Base-by-base conservation (phyloP, 2,797 vertebrate genomes). In the Nannoperca australis region DNA sequence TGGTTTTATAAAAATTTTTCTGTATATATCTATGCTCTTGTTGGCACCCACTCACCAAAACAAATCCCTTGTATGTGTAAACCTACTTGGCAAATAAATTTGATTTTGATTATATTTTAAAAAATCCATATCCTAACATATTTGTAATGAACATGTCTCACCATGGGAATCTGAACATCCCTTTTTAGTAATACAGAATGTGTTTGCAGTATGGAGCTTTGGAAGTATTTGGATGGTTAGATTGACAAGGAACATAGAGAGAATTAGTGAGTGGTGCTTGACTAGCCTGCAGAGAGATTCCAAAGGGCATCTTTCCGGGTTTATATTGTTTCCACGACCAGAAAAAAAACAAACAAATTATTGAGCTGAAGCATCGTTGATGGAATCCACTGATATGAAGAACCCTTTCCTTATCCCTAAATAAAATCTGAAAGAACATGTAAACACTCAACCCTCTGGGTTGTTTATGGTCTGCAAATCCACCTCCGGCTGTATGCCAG, bases 241-340 rank as follows among this genome's bases (percentile, higher is more conserved):
- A 81, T 56, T 76, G n/a, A 65, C 71, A 42, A 30, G 42, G 17
- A 78, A 62, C 30, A 75, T 30, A 4, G 7, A 5, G 42, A 34
- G 59, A 32, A 71, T 76, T 40, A 60, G 64, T n/a, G 59, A 60
- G 27, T n/a, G 44, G 20, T 70, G 64, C 51, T 63, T 11, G 50
- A 45, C 61, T 15, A 2, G 22, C 71, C 45, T 49, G 54, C 38
- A 54, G 44, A 63, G 15, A 42, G 10, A 42, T 42, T 79, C 51
- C 68, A n/a, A 22, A 78, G 51, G 73, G 20, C 42, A 20, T 55
- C 4, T 77, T 62, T 71, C 18, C 0, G 3, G 10, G 7, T 54
- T 76, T 30, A n/a, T 67, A 40, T 42, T 75, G 55, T 83, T 70
- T 63, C 59, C 36, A 73, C 10, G 2, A 11, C 24, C 38, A 50